Conservation (phyloP, 35 echinoderm and acorn worm genomes). For the Lytechinus variegatus region DNA sequence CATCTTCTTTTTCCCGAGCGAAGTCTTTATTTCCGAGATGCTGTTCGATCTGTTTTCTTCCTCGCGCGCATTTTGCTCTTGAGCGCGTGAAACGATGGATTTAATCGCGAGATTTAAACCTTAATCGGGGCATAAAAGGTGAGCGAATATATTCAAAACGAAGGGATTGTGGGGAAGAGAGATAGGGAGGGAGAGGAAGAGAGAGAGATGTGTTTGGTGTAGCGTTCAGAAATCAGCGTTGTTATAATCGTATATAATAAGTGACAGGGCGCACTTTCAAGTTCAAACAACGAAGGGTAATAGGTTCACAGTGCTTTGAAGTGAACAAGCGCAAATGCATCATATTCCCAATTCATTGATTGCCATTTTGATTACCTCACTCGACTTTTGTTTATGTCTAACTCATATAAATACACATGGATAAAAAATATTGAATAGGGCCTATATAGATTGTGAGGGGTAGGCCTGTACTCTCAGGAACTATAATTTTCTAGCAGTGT, state of each 20-base stretch:
- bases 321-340: neutral
- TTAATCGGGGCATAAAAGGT: neutral
- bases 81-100: neutral
- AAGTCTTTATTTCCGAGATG: neutral
- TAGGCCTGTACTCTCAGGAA: too few relatives aligned
- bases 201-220: constrained; percentile 15
- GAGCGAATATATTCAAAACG: neutral
- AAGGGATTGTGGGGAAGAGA: neutral
- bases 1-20: neutral
- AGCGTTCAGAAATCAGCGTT: constrained; percentile 35
- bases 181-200: neutral
- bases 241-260: constrained; percentile 26
- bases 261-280: constrained; percentile 18
- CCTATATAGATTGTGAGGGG: too few relatives aligned
- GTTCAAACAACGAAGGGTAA: constrained; percentile 13
- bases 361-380: neutral
- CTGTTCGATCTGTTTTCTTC: neutral
- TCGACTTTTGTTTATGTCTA: too few relatives aligned
- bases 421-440: too few relatives aligned
- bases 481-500: too few relatives aligned
- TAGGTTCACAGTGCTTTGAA: neutral
- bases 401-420: too few relatives aligned
- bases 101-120: constrained; percentile 22
- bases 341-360: neutral
- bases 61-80: neutral